A percentile compares a stretch with the other conserved stretches of the same genome.
Conservation (phyloP, 2,113 vertebrate species). For the Anas platyrhynchos region DNA sequence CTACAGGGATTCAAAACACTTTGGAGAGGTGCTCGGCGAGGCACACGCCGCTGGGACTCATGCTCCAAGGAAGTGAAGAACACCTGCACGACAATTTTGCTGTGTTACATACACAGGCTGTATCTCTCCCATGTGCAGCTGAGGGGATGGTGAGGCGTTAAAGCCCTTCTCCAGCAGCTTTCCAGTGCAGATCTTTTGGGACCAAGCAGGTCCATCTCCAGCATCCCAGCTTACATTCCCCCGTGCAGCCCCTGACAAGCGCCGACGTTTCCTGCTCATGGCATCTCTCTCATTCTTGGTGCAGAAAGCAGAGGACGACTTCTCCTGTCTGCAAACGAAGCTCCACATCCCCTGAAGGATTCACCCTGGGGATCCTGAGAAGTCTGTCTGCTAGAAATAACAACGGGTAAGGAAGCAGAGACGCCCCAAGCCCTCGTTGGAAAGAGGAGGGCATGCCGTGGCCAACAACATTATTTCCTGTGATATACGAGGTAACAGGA, state of each 20-base stretch:
- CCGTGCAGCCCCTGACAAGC: background rate
- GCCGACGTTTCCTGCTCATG: accelerated
- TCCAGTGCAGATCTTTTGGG: background rate
- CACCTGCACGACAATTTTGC: background rate
- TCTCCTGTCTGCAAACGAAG: background rate
- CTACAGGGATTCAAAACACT: background rate
- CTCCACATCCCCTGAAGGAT: accelerated
- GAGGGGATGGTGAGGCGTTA: background rate
- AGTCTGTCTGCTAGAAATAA: background rate
- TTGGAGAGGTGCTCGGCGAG: background rate
- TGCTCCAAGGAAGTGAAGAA: background rate
- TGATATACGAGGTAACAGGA: background rate
- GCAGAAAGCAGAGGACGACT: background rate
- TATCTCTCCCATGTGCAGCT: background rate
- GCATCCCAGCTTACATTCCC: background rate
- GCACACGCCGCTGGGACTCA: background rate
- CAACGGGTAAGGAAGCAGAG: background rate
- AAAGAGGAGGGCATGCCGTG: background rate
- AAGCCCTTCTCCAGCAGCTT: background rate
- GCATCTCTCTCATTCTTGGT: background rate
- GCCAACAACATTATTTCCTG: background rate
- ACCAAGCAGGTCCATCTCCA: background rate
- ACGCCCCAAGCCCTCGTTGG: background rate
- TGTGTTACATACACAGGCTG: accelerated
- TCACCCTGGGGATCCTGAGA: background rate